Evolutionary conservation across 2,113 vertebrate genomes (phyloP), one percentile per base, ranked within the genome.

Genomic region (Chaenocephalus aceratus): DNA sequence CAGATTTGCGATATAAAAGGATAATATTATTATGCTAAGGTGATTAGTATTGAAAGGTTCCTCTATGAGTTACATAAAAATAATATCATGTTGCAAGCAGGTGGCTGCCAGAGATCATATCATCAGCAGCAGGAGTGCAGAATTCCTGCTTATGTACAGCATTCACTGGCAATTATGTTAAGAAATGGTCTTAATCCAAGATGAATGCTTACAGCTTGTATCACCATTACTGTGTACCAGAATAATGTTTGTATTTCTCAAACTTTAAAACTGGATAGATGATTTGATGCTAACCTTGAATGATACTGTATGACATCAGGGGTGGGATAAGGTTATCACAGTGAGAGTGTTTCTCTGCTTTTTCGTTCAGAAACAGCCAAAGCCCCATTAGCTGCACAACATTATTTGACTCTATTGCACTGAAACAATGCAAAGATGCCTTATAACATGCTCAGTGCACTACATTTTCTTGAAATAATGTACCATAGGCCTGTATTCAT

Each of bases 31-130:
- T 30, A 68, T 48, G 46, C 63, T 57, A 66, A 30, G 41, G 34
- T 73, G 75, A 72, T 69, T 23, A n/a, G 30, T 49, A 57, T 66
- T 86, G 73, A 54, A 86, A 80, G 80, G 68, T 87, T 75, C 54
- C 71, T 34, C 58, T 44, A 41, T 41, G 18, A 67, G 84, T 87
- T 80, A 51, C 80, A 74, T 81, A 80, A 89, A 41, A 53, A 69
- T 18, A 57, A 75, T 85, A 76, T 91, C 84, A 71, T 72, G 79
- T 90, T 91, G 64, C 89, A 79, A 74, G 83, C 82, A 90, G 83
- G 72, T 90, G 82, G 72, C 80, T 72, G 81, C 71, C 80, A 82
- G 84, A 72, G 72, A 75, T 26, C 18, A 8, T 59, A 78, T 79
- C 82, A 78, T 79, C 48, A 73, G 72, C 30, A 78, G 30, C 54